A percentile compares a stretch with the other conserved stretches of the same genome.
Conservation (phyloP, 1,140 invertebrate genomes). For the Tribolium castaneum region DNA sequence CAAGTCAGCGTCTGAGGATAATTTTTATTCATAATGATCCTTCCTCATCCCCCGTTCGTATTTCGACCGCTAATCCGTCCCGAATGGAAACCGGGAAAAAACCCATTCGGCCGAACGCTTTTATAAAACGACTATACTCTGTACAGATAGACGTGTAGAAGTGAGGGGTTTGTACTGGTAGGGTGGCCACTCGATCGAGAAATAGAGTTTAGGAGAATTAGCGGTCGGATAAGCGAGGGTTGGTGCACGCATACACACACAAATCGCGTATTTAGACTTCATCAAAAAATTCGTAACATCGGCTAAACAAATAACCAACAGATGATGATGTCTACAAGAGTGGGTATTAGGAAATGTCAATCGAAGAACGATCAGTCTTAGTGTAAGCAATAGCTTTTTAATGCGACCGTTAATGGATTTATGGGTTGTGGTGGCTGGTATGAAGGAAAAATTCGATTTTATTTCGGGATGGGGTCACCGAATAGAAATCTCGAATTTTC, state of each 20-base stretch:
- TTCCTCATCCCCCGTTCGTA: background rate
- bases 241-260: background rate
- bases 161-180: conserved; percentile 14
- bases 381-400: conserved; percentile 3
- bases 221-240: conserved; percentile 40
- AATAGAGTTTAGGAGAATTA: conserved; percentile 56
- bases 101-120: conserved; percentile 13
- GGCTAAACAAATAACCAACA: conserved; percentile 2
- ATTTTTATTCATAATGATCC: conserved; percentile 30
- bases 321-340: background rate
- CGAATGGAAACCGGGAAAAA: conserved; percentile 50
- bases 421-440: background rate
- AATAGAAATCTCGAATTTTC: background rate
- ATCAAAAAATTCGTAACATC: background rate
- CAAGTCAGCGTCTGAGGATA: conserved; percentile 27
- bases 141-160: background rate
- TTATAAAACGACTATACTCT: conserved; percentile 1
- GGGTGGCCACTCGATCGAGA: conserved; percentile 53
- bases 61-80: conserved; percentile 1
- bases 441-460: background rate
- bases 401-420: background rate
- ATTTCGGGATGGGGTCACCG: background rate
- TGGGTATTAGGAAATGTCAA: conserved; percentile 4
- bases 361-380: conserved; percentile 3
- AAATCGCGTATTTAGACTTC: background rate